Base-by-base conservation (phyloP, 37 sponge, comb jelly and placozoan genomes). In the Ianthella basta region DNA sequence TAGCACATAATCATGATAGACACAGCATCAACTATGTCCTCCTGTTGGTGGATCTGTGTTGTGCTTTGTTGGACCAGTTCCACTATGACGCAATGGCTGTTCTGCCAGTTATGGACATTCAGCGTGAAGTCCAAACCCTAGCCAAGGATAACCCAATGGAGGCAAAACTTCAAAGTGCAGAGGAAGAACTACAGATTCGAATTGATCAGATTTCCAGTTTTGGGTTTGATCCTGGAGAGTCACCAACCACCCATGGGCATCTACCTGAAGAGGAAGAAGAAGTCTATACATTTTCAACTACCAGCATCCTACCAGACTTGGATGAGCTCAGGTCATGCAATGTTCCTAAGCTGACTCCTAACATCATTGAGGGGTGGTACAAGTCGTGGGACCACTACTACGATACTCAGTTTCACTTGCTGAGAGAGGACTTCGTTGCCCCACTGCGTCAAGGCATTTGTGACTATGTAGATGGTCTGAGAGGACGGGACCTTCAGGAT, bases 341-440 rank as follows among this genome's bases (percentile, higher is more conserved):
- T 4, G 81, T 84, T 33, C 77, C 67, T 33, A 80, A 84, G 60
- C 79, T 96, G 57, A 69, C 91, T 0, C 83, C 87, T 14, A 91
- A 91, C 56, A 85, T 91, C 3, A 38, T 87, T 36, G 56, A 82
- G 3, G 94, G 92, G 35, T 38, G 21, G 14, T 96, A 92, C 79
- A 68, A 81, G 20, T 68, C 72, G 36, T 91, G 91, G 87, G 87
- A 92, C 79, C 90, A 94, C 33, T 96, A 96, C 78, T 87, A 88
- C 55, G 92, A 96, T 65, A 79, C 89, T 1, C 97, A 96, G 65
- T 96, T 96, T 83, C 90, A 86, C 21, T 82, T 96, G 8, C 83
- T 96, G 24, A 69, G 97, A 34, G 97, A 96, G 83, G 97, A 96
- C 61, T 94, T 96, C 74, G 67, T 96, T n/a, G 90, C 89, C 34